phyloP scores from a whole-genome alignment of 2,888 invertebrate genomes.

The Colletes collaris region DNA sequence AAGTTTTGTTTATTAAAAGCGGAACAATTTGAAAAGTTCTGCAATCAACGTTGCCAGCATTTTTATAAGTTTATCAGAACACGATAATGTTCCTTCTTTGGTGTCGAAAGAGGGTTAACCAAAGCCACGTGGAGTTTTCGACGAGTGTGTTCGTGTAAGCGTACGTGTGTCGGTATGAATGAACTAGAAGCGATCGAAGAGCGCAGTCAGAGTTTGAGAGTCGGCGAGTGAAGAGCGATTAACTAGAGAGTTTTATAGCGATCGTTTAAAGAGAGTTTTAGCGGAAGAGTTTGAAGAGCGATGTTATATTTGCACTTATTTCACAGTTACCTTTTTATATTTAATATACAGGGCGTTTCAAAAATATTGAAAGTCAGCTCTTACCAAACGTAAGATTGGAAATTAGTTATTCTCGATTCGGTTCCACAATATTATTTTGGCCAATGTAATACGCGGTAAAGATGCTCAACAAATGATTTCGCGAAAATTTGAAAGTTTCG shows the following conservation, averaged over 20 bases:
- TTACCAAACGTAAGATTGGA: too few species aligned
- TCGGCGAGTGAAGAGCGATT: conserved; percentile 14
- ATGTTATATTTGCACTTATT: background rate
- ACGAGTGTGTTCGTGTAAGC: background rate
- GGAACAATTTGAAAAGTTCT: too few species aligned
- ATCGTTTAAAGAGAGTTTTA: conserved; percentile 9
- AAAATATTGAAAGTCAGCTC: too few species aligned
- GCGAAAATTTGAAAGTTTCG: too few species aligned
- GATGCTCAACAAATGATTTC: too few species aligned
- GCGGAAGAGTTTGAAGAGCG: background rate
- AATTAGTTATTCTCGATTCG: too few species aligned
- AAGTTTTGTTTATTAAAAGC: too few species aligned
- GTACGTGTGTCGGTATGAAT: background rate
- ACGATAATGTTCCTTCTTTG: too few species aligned
- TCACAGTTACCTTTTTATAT: conserved; percentile 6
- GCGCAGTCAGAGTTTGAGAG: conserved; percentile 18
- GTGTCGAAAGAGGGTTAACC: background rate
- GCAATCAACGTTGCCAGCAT: too few species aligned
- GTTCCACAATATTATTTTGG: too few species aligned
- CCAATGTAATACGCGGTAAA: too few species aligned
- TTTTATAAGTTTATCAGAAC: too few species aligned
- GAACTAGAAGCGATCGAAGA: conserved; percentile 15
- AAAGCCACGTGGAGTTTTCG: background rate
- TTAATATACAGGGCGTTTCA: background rate
- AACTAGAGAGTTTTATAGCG: conserved; percentile 9